Evolutionary conservation across 2,113 vertebrate species (phyloP).

Genomic region (Gadus macrocephalus): DNA sequence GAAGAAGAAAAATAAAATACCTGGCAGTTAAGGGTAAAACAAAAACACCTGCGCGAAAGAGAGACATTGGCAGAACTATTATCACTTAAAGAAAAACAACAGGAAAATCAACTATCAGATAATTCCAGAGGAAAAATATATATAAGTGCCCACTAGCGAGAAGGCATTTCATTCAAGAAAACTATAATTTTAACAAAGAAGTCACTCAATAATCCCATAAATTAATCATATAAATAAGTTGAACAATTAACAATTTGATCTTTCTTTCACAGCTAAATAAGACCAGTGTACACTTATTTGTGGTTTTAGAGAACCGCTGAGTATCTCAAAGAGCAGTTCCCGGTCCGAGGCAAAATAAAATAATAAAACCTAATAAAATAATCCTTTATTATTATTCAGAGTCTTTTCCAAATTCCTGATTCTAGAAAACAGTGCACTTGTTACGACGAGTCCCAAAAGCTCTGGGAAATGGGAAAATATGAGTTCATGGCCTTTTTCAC

Average conservation of each 20-base stretch:
- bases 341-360: constrained; percentile 42
- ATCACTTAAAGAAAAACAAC: constrained; percentile 49
- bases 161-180: constrained; percentile 33
- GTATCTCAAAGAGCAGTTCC: constrained; percentile 37
- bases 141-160: constrained; percentile 36
- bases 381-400: constrained; percentile 23
- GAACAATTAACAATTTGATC: constrained; percentile 64
- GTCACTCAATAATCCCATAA: constrained; percentile 62
- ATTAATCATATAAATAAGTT: constrained; percentile 69
- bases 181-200: constrained; percentile 49
- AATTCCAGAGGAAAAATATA: constrained; percentile 46
- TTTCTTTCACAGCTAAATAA: constrained; percentile 66
- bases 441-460: too few species aligned
- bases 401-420: constrained; percentile 50
- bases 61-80: constrained; percentile 59
- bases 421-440: constrained; percentile 39
- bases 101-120: constrained; percentile 49
- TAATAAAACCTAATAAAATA: constrained; percentile 39
- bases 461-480: constrained; percentile 30
- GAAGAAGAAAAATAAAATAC: constrained; percentile 47
- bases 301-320: constrained; percentile 42
- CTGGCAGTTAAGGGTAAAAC: constrained; percentile 62
- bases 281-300: constrained; percentile 63
- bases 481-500: constrained; percentile 35
- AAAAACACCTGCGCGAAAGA: constrained; percentile 43